Percentiles rank a stretch among this genome's conserved stretches.
Evolutionary conservation across 2,113 vertebrate species (phyloP).

Genomic region (Eonycteris spelaea): DNA sequence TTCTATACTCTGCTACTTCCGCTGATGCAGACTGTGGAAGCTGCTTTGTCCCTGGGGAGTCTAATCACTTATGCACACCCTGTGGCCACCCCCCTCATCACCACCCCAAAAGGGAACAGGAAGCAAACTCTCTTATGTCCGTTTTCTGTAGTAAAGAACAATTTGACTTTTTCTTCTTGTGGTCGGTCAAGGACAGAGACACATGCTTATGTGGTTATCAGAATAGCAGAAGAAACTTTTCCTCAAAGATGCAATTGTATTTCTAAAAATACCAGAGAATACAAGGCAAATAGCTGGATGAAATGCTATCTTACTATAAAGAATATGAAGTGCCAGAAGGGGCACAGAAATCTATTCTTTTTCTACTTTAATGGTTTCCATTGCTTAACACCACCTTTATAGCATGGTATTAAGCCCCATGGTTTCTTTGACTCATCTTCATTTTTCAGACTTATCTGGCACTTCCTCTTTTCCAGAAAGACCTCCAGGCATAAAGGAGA

Average conservation of each 20-base stretch:
- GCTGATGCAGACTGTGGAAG: neutral
- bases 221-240: neutral
- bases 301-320: neutral
- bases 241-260: neutral
- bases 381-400: neutral
- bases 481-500: neutral
- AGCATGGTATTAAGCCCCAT: neutral
- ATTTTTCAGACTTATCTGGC: neutral
- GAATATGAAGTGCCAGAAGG: neutral
- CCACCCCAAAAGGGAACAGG: fast-evolving
- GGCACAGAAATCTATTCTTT: neutral
- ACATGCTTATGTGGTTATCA: neutral
- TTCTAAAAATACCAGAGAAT: neutral
- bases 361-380: neutral
- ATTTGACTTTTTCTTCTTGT: neutral
- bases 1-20: neutral
- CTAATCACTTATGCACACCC: fast-evolving
- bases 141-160: neutral
- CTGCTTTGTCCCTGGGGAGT: neutral
- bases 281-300: neutral
- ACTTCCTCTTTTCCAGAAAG: slow-evolving; percentile 23
- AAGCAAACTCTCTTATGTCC: neutral
- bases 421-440: neutral
- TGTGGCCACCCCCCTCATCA: neutral
- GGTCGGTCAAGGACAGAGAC: neutral